phyloP scores from a whole-genome alignment of 2,113 vertebrate species.

The Macheiramphus alcinus region DNA sequence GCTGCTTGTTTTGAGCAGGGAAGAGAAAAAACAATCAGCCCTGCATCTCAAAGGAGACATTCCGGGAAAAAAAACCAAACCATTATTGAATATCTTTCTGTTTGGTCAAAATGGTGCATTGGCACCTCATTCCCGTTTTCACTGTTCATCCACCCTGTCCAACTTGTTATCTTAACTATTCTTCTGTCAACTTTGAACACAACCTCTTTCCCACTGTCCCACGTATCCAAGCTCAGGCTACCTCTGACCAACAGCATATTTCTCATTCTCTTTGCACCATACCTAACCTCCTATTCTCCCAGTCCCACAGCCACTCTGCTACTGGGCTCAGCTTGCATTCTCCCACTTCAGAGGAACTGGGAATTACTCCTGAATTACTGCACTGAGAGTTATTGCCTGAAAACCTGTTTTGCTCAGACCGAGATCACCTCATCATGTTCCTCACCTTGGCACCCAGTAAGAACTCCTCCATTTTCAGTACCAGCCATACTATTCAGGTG shows the following conservation, averaged over 20 bases:
- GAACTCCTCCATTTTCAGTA: not conserved
- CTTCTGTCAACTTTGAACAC: not conserved
- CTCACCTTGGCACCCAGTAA: not conserved
- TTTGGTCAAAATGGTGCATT: not conserved
- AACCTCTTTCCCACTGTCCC: not conserved
- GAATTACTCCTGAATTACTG: not conserved
- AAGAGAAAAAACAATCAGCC: not conserved
- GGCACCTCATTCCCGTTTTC: not conserved
- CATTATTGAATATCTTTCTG: not conserved
- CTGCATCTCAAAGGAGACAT: not conserved
- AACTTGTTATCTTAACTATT: not conserved
- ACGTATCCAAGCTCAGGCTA: accelerated
- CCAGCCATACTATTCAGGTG: not conserved
- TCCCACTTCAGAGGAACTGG: not conserved
- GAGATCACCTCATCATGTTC: not conserved
- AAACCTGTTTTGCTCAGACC: not conserved
- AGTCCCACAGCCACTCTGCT: not conserved
- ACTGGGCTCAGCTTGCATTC: not conserved
- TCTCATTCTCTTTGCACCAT: not conserved
- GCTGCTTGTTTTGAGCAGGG: not conserved
- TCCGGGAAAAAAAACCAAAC: not conserved
- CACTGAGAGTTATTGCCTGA: not conserved
- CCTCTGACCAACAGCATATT: not conserved
- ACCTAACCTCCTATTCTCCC: not conserved
- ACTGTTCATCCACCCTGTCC: not conserved